These are phyloP conservation scores for Campylorhamphus procurvoides DNA, from an alignment of 2,113 vertebrate genomes.

Conservation along the genomic window DNA sequence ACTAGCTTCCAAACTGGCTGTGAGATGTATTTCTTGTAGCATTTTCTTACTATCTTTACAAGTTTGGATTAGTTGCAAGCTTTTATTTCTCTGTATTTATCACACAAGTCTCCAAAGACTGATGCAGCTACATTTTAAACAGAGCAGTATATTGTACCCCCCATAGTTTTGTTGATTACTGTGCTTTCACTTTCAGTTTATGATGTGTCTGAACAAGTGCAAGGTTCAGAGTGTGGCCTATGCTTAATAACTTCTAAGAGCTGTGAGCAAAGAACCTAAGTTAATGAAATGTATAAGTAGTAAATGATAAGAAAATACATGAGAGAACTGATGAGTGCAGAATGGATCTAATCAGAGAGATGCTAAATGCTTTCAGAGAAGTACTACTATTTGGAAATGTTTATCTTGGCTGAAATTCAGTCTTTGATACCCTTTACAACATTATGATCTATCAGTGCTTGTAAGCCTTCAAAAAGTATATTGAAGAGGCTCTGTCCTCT, in stretches of 20 bases:
- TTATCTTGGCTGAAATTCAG: neutral
- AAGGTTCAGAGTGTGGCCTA: neutral
- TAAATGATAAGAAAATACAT: neutral
- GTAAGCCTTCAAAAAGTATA: neutral
- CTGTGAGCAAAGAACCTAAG: neutral
- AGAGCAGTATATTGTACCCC: neutral
- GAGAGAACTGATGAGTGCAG: neutral
- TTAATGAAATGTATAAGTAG: neutral
- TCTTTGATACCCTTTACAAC: neutral
- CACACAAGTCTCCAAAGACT: neutral
- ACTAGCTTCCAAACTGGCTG: neutral
- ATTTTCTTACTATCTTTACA: neutral
- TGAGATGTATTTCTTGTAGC: neutral
- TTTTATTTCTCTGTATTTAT: neutral
- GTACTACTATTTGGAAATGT: neutral
- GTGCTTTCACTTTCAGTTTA: neutral
- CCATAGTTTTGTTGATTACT: neutral
- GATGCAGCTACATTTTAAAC: neutral
- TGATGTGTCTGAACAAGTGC: neutral
- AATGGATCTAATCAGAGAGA: neutral
- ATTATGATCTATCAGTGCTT: neutral
- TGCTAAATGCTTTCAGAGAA: neutral
- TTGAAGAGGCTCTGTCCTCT: neutral
- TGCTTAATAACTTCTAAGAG: neutral
- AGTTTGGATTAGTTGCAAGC: neutral